Base-by-base conservation (phyloP, 37 sponge, comb jelly and placozoan species). In the Haliclona indistincta region DNA sequence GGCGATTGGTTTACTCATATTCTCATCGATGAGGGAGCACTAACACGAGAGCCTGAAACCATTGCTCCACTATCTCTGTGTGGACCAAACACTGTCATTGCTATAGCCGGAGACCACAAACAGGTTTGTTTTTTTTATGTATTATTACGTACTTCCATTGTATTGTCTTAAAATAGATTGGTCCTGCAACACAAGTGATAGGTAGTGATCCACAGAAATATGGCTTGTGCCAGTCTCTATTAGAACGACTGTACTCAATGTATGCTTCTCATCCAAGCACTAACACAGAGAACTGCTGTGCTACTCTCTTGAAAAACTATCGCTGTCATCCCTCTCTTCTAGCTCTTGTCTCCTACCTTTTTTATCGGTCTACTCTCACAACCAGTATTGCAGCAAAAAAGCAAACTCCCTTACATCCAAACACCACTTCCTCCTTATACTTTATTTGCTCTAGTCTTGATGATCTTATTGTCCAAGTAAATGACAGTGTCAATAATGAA, bases 21-120 rank as follows among this genome's bases (percentile, higher is more conserved):
- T 26, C 42, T 90, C 20, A 65, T 90, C 23, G 90, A 90, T 84
- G 90, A 90, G 42, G 90, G 76, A 43, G 90, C 90, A 7, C 90
- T 84, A 38, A 76, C 90, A 37, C 75, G 86, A 77, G 90, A 90
- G 64, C 85, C 90, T 28, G 90, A 90, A 44, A 45, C 80, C 17
- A 42, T 73, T 8, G 79, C 73, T 43, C 86, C 81, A 49, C 81
- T 90, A 40, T 55, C 37, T n/a, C 63, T 84, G 1, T 81, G 86
- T 29, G 67, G 62, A 26, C 25, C 54, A 15, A 10, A 84, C 25
- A 85, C 90, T 42, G 74, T 63, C 19, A 81, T 90, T 54, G 69
- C 84, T 35, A 65, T 90, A 62, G 90, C 81, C 71, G 90, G 90
- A 58, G 90, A 90, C 44, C 85, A 90, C 56, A 38, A 37, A 17